Conservation (phyloP, 2,888 invertebrate genomes). For the Acanthosoma haemorrhoidale region DNA sequence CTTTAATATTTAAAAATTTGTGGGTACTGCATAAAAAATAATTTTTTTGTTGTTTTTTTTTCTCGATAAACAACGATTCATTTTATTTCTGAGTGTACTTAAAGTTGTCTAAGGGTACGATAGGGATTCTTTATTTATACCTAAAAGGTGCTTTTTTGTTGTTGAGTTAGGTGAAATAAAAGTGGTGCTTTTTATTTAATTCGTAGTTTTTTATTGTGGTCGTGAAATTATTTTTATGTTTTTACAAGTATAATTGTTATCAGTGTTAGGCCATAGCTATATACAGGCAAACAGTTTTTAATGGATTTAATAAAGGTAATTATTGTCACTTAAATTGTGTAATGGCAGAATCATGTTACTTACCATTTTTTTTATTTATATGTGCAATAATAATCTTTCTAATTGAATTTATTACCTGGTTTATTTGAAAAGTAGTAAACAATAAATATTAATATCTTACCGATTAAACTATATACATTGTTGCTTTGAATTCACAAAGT, state of each 20-base stretch:
- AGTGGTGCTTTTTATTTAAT: conserved; percentile 10
- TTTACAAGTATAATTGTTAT: neutral
- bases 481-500: neutral
- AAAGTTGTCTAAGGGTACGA: conserved; percentile 4
- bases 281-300: neutral
- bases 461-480: neutral
- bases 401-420: neutral
- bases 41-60: neutral
- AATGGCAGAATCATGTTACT: neutral
- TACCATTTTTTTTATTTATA: neutral
- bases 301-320: neutral
- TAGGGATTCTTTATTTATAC: neutral
- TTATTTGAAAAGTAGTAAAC: neutral
- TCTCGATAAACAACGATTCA: conserved; percentile 24
- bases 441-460: neutral
- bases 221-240: neutral
- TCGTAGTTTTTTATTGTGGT: neutral
- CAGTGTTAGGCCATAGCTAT: neutral
- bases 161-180: conserved; percentile 4
- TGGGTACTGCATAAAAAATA: neutral
- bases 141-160: conserved; percentile 12
- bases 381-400: neutral
- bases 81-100: conserved; percentile 7
- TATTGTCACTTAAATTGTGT: neutral
- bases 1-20: neutral